Evolutionary conservation across 2,797 vertebrate genomes (phyloP).

Genomic region (Sardinella longiceps): DNA sequence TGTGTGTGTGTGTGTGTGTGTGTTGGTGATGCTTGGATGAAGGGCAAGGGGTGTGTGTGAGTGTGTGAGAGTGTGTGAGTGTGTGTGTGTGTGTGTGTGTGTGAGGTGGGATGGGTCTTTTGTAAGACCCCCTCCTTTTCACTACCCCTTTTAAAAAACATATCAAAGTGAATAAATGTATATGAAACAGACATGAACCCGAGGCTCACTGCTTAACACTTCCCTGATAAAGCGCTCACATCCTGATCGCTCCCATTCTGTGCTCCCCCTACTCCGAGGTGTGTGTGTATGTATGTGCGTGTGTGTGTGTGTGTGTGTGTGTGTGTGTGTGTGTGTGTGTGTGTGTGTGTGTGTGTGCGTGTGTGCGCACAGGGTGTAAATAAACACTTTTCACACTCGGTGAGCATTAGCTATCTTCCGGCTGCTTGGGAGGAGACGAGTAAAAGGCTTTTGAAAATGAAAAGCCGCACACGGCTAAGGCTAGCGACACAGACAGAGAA

Average conservation of each 20-base stretch:
- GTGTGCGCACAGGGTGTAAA: slow-evolving; percentile 56
- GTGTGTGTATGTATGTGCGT: too few relatives aligned
- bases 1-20: slow-evolving; percentile 20
- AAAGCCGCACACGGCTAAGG: slow-evolving; percentile 61
- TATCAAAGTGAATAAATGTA: slow-evolving; percentile 80
- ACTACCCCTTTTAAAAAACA: slow-evolving; percentile 69
- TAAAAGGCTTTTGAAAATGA: slow-evolving; percentile 67
- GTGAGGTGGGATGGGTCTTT: slow-evolving; percentile 48
- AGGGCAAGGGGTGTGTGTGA: slow-evolving; percentile 61
- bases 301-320: too few relatives aligned
- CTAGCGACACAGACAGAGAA: slow-evolving; percentile 47
- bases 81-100: slow-evolving; percentile 51
- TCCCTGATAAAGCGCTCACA: slow-evolving; percentile 70
- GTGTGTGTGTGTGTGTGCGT: slow-evolving; percentile 38
- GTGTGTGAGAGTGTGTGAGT: slow-evolving; percentile 25
- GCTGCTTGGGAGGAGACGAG: slow-evolving; percentile 60
- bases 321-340: slow-evolving; percentile 13
- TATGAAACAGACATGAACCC: slow-evolving; percentile 71
- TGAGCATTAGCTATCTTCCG: slow-evolving; percentile 62
- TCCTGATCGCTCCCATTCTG: slow-evolving; percentile 63
- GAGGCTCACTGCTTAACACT: slow-evolving; percentile 68
- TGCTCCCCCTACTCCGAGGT: slow-evolving; percentile 59
- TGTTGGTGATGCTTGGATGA: slow-evolving; percentile 61
- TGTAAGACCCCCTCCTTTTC: slow-evolving; percentile 54
- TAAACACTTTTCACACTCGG: slow-evolving; percentile 74